Evolutionary conservation across 2,113 vertebrate genomes (phyloP).

Genomic region (Falcunculus frontatus): DNA sequence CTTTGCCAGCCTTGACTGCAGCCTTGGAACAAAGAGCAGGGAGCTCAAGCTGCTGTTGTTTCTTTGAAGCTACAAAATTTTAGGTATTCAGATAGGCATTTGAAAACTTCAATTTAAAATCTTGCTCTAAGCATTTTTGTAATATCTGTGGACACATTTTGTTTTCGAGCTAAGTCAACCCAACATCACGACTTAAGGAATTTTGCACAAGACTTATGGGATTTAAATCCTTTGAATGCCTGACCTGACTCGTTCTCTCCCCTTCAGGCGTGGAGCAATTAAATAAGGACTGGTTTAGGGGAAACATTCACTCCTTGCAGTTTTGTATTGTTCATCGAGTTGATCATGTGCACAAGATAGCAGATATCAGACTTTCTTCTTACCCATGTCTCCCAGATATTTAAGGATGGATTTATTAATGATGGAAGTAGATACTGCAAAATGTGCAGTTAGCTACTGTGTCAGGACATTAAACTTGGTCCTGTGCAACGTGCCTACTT

Average conservation of each 20-base stretch:
- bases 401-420: not conserved
- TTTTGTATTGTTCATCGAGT: not conserved
- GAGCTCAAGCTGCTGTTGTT: not conserved
- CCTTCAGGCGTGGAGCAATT: not conserved
- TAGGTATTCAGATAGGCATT: not conserved
- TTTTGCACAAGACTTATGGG: fast-evolving
- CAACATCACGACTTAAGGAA: not conserved
- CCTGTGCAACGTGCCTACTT: not conserved
- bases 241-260: not conserved
- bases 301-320: not conserved
- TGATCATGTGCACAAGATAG: not conserved
- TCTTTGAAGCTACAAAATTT: not conserved
- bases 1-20: not conserved
- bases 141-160: not conserved
- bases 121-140: not conserved
- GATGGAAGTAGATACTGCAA: not conserved
- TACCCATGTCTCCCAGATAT: not conserved
- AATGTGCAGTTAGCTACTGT: not conserved
- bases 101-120: not conserved
- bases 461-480: not conserved
- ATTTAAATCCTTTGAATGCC: not conserved
- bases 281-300: not conserved
- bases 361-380: not conserved
- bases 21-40: not conserved
- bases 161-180: not conserved